Percentiles rank a stretch among this genome's conserved stretches.
phyloP scores from a whole-genome alignment of 2,113 vertebrate species.

The Microtus richardsoni region DNA sequence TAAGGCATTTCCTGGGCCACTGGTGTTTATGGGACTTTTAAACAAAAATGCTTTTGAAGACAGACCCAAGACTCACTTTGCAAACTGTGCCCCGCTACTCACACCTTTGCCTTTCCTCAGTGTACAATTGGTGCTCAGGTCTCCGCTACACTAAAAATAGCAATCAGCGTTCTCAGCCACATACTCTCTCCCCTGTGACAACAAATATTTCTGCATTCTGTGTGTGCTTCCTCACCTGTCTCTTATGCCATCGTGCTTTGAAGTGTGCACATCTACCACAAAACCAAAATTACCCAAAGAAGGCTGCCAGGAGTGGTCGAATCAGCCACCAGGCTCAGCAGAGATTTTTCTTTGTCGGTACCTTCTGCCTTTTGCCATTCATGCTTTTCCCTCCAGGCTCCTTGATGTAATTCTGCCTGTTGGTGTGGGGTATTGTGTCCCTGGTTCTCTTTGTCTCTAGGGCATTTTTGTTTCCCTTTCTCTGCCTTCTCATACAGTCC shows the following conservation, averaged over 20 bases:
- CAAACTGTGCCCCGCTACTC: neutral
- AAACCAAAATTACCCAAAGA: neutral
- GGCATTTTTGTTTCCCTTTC: neutral
- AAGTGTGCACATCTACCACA: neutral
- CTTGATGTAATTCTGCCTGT: neutral
- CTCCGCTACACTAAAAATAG: neutral
- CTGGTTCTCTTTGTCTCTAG: neutral
- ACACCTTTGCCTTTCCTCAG: neutral
- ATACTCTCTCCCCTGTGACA: neutral
- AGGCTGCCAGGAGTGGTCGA: neutral
- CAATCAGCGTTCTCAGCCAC: neutral
- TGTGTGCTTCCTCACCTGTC: neutral
- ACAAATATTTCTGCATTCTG: neutral
- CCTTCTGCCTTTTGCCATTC: neutral
- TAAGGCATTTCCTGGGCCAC: constrained; percentile 77
- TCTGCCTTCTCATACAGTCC: neutral
- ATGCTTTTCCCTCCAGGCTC: neutral
- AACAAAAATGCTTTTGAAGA: constrained; percentile 68
- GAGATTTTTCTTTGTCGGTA: neutral
- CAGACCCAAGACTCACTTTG: constrained; percentile 23
- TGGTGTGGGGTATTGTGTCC: neutral
- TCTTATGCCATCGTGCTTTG: neutral
- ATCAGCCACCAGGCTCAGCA: neutral
- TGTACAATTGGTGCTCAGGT: neutral
- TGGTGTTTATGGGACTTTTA: constrained; percentile 72